Conservation (phyloP, 2,113 vertebrate species). For the Nesospiza acunhae region DNA sequence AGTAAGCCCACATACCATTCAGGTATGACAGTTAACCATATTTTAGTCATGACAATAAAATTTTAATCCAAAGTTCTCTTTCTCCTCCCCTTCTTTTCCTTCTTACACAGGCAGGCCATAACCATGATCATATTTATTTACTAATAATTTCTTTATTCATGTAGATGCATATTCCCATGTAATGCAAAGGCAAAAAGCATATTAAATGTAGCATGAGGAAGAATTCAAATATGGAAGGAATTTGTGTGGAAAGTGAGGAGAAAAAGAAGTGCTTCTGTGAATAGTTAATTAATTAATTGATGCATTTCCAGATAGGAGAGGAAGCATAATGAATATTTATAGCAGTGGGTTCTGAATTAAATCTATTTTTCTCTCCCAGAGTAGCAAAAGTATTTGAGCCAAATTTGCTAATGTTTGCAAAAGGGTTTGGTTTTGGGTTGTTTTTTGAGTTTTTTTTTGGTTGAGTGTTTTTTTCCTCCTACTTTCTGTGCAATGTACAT, state of each 20-base stretch:
- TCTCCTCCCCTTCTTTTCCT: not conserved
- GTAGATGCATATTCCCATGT: not conserved
- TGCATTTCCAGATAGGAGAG: not conserved
- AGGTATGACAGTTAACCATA: not conserved
- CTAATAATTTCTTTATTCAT: not conserved
- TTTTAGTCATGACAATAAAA: not conserved
- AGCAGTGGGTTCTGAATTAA: not conserved
- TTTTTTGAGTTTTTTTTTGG: not conserved
- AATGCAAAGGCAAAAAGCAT: not conserved
- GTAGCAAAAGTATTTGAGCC: not conserved
- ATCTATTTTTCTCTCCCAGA: not conserved
- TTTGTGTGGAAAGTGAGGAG: not conserved
- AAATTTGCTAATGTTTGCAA: not conserved
- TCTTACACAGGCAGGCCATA: not conserved
- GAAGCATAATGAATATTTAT: constrained; percentile 40
- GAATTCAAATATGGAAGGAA: not conserved
- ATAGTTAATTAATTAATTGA: constrained; percentile 44
- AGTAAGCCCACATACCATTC: not conserved
- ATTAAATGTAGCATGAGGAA: not conserved
- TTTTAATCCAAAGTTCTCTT: not conserved
- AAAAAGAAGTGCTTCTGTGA: not conserved
- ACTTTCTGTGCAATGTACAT: not conserved
- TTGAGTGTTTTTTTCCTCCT: not conserved
- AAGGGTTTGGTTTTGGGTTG: not conserved
- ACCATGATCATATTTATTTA: not conserved